A percentile compares a stretch with the other conserved stretches of the same genome.
phyloP scores from a whole-genome alignment of 1,140 invertebrate species.

The Micrasema longulum region DNA sequence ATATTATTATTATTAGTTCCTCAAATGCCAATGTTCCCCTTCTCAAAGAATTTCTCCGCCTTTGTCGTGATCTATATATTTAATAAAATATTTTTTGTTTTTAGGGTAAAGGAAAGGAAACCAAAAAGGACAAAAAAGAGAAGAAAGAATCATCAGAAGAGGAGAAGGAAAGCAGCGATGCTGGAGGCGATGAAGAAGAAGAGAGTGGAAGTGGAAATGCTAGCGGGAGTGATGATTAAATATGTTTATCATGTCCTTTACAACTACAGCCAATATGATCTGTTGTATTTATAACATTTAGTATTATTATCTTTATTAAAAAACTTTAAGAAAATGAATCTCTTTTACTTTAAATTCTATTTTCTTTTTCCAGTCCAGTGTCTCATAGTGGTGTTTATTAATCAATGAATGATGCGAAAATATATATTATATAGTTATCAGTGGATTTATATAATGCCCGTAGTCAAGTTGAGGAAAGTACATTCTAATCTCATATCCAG shows the following conservation, averaged over 20 bases:
- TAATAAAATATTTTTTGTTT: constrained; percentile 4
- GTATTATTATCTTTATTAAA: constrained; percentile 2
- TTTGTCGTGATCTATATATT: no score
- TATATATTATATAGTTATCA: no score
- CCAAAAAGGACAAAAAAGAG: constrained; percentile 46
- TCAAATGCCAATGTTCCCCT: no score
- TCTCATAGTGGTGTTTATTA: no score
- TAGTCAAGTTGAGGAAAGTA: no score
- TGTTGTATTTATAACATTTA: constrained; percentile 11
- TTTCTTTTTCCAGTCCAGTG: no score
- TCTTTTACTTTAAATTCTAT: no score
- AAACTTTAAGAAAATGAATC: not conserved
- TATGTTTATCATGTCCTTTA: not conserved
- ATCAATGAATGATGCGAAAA: no score
- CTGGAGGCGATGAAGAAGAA: constrained; percentile 44
- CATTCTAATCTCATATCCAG: no score
- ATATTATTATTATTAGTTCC: no score
- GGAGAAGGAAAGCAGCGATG: constrained; percentile 46
- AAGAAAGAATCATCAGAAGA: constrained; percentile 20
- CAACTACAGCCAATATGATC: not conserved
- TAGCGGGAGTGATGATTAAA: constrained; percentile 51
- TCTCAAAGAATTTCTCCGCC: no score
- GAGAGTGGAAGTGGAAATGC: constrained; percentile 26
- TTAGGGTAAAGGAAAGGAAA: constrained; percentile 57
- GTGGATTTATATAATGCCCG: no score